These are phyloP conservation scores for Lepilemur ruficaudatus DNA, from an alignment of 2,797 vertebrate species.

Conservation along the genomic window DNA sequence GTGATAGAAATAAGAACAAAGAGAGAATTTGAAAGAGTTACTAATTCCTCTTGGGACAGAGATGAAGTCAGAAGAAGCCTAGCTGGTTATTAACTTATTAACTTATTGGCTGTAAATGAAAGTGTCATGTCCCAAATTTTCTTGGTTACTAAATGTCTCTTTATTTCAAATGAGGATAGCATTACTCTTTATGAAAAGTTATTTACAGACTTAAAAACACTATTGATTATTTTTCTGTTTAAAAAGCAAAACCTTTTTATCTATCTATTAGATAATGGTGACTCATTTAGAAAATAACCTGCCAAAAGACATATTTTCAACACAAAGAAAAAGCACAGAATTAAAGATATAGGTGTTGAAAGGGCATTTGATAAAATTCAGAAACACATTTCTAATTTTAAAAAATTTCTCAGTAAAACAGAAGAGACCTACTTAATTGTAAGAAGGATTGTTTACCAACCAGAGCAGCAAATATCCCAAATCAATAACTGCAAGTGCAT, in stretches of 20 bases:
- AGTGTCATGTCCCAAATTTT: not conserved
- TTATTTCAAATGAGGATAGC: not conserved
- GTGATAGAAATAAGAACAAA: not conserved
- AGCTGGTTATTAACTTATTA: not conserved
- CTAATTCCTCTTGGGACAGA: not conserved
- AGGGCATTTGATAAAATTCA: not conserved
- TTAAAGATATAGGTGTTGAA: not conserved
- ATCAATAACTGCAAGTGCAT: not conserved
- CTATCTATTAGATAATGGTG: not conserved
- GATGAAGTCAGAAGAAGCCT: not conserved
- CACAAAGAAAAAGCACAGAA: not conserved
- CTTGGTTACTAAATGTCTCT: not conserved
- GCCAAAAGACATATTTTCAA: not conserved
- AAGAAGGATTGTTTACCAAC: not conserved
- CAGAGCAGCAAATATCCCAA: not conserved
- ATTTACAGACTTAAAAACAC: not conserved
- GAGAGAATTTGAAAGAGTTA: not conserved
- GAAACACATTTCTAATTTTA: not conserved
- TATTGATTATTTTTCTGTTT: not conserved
- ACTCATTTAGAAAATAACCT: constrained; percentile 1
- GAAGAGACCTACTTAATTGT: not conserved
- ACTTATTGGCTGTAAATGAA: not conserved
- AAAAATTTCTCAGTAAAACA: not conserved
- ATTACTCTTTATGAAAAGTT: not conserved
- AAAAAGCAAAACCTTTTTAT: not conserved